These are phyloP conservation scores for Microtus ochrogaster DNA, from an alignment of 2,113 vertebrate species.

Conservation along the genomic window DNA sequence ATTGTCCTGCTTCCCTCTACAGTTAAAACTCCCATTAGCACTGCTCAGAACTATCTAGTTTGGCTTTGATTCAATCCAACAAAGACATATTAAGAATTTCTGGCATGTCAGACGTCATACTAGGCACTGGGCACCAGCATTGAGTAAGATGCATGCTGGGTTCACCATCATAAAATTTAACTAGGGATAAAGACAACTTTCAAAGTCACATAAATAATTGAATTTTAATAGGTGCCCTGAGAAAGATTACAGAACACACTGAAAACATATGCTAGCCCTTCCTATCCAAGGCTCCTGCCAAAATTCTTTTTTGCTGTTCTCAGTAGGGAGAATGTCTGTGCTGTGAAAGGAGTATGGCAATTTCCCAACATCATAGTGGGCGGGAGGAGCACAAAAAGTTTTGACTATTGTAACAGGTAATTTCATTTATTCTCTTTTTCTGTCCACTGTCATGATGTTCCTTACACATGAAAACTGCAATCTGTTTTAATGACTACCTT, in stretches of 20 bases:
- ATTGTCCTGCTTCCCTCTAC: neutral
- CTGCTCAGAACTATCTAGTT: neutral
- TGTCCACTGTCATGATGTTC: constrained; percentile 2
- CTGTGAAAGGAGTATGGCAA: neutral
- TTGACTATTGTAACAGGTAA: neutral
- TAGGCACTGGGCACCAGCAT: neutral
- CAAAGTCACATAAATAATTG: neutral
- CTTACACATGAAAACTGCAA: neutral
- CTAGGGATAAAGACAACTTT: neutral
- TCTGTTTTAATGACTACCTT: constrained; percentile 15
- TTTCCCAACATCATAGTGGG: neutral
- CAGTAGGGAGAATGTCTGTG: neutral
- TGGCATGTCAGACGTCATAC: neutral
- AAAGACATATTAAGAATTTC: neutral
- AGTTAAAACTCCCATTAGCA: neutral
- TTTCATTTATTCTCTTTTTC: constrained; percentile 17
- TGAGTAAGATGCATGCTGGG: neutral
- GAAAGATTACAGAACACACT: constrained; percentile 8
- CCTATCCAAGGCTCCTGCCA: neutral
- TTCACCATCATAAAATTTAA: neutral
- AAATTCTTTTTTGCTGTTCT: constrained; percentile 7
- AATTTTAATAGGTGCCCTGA: constrained; percentile 8
- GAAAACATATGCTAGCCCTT: neutral
- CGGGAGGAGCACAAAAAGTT: neutral
- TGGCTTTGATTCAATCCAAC: neutral